Evolutionary conservation across 2,888 invertebrate genomes (phyloP).

Genomic region (Rhyacophila evoluta): DNA sequence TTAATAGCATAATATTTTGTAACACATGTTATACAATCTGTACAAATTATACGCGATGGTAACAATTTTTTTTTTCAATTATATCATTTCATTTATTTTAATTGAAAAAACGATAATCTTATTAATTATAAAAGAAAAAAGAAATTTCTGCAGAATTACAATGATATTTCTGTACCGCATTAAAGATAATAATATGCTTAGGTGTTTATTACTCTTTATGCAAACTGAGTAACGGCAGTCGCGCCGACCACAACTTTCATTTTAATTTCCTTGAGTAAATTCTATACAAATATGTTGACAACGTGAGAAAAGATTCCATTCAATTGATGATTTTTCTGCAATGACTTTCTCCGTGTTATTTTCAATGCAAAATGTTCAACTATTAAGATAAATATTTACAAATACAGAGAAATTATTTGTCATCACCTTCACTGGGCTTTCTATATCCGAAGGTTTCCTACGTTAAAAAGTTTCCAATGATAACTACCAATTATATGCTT

Average conservation of each 20-base stretch:
- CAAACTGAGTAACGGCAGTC: not conserved
- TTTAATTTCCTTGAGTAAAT: conserved; percentile 5
- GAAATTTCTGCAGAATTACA: not conserved
- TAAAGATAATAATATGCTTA: not conserved
- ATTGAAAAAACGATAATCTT: too few relatives aligned
- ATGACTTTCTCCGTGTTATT: not conserved
- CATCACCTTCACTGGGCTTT: too few relatives aligned
- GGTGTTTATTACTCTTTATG: conserved; percentile 5
- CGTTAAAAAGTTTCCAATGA: too few relatives aligned
- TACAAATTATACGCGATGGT: too few relatives aligned
- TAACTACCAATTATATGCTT: too few relatives aligned
- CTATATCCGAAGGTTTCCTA: too few relatives aligned
- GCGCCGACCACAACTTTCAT: not conserved
- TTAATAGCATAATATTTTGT: too few relatives aligned
- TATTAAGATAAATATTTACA: not conserved
- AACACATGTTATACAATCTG: too few relatives aligned
- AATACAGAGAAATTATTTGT: too few relatives aligned
- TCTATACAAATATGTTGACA: conserved; percentile 22
- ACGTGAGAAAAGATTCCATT: conserved; percentile 14
- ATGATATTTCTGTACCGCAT: not conserved
- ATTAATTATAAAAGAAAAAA: not conserved
- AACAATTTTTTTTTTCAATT: too few relatives aligned
- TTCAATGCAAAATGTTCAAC: not conserved
- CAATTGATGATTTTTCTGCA: not conserved
- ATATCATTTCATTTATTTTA: too few relatives aligned